Evolutionary conservation across 1,140 invertebrate species (phyloP), one percentile per base, ranked within the genome.

Genomic region (Apocrypta bakeri): DNA sequence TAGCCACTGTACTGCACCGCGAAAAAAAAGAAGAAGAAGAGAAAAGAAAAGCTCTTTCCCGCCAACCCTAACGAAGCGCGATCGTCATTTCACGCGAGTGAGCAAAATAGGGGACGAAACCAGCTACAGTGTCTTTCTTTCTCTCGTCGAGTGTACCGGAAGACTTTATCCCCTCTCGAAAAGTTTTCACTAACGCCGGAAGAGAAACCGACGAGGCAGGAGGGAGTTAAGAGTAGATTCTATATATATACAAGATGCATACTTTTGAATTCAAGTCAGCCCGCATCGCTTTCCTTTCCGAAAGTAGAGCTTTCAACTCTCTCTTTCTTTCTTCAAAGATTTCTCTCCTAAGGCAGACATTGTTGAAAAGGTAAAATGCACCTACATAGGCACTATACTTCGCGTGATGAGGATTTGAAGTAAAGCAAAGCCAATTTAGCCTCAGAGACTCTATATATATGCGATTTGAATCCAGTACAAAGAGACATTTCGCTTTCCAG

Each of bases 401-500:
- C 7, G 17, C 48, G 48, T 14, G 48, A 14, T 17, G 21, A 56
- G 48, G 48, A 56, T 56, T 56, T 17, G 48, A 56, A 56, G n/a
- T 56, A 56, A 56, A 56, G 48, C 21, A 56, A 4, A 56, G 48
- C 48, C 48, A 56, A n/a, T 56, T 56, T 21, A n/a, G n/a, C 14
- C 48, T 17, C 48, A 6, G 21, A 21, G 48, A 7, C n/a, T 4
- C 4, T 42, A n/a, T n/a, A n/a, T n/a, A n/a, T n/a, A n/a, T 14
- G 40, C 42, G 14, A 11, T 48, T 48, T 48, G 42, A 48, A 48
- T 48, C 42, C 3, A 37, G 33, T 9, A 64, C 24, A 72, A 79
- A 73, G 63, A 25, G 64, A 29, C 48, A 17, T 40, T 1, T 3
- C 17, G 17, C 48, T 74, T 81, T 81, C 61, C 40, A 25, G 61